phyloP scores from a whole-genome alignment of 1,140 invertebrate genomes.

The Nephotettix cincticeps region DNA sequence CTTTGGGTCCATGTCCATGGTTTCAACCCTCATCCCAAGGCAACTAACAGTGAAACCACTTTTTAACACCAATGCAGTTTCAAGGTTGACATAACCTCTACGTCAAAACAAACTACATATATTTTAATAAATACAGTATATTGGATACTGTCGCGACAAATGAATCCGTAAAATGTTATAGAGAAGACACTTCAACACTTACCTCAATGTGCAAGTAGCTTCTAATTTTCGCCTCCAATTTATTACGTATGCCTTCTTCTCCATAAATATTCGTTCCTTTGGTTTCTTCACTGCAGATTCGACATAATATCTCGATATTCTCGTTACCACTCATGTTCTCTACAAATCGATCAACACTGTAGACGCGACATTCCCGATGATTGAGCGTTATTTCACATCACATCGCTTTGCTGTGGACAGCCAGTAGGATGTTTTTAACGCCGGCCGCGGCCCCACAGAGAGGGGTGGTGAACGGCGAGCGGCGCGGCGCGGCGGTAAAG shows the following conservation, averaged over 20 bases:
- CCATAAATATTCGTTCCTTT: constrained; percentile 53
- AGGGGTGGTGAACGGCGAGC: constrained; percentile 22
- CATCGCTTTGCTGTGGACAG: neutral
- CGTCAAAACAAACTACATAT: constrained; percentile 13
- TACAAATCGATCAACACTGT: neutral
- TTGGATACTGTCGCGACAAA: neutral
- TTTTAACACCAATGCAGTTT: constrained; percentile 22
- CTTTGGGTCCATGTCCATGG: constrained; percentile 29
- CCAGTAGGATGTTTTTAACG: constrained; percentile 3
- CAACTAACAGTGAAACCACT: constrained; percentile 19
- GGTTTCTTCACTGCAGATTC: constrained; percentile 54
- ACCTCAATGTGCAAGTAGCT: constrained; percentile 58
- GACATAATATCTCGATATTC: constrained; percentile 44
- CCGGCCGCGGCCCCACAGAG: constrained; percentile 18
- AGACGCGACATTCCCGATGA: neutral
- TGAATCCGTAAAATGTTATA: constrained; percentile 1
- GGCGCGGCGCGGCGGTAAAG: constrained; percentile 18
- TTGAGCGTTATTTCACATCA: no score
- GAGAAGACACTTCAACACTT: constrained; percentile 36
- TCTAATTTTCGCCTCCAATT: constrained; percentile 55
- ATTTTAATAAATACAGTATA: no score
- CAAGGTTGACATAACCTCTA: constrained; percentile 19
- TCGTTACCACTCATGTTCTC: constrained; percentile 15
- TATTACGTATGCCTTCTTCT: constrained; percentile 52
- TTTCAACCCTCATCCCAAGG: neutral